phyloP scores from a whole-genome alignment of 2,113 vertebrate genomes.

The Pogona vitticeps region DNA sequence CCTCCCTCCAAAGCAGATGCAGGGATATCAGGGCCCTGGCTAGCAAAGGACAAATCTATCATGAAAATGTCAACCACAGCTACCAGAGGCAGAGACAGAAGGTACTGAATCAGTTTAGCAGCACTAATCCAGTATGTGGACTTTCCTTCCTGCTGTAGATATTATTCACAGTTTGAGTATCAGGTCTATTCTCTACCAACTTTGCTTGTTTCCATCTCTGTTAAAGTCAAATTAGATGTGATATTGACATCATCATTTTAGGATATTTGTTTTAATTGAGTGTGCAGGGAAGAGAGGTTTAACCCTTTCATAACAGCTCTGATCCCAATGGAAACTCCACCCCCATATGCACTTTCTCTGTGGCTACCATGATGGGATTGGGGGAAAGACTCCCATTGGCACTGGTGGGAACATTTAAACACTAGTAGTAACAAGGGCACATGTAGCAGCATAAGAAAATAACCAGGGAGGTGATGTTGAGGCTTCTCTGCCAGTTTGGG shows the following conservation, averaged over 20 bases:
- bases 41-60: conserved; percentile 42
- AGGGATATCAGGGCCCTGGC: conserved; percentile 20
- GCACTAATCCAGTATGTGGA: conserved; percentile 14
- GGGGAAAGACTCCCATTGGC: background rate
- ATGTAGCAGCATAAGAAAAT: background rate
- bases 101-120: conserved; percentile 49
- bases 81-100: conserved; percentile 51
- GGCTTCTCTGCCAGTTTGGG: background rate
- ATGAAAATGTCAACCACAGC: background rate
- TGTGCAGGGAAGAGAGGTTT: background rate
- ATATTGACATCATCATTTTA: background rate
- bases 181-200: conserved; percentile 52
- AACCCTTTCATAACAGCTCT: background rate
- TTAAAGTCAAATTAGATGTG: background rate
- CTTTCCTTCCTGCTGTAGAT: conserved; percentile 8
- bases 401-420: background rate
- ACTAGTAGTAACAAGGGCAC: background rate
- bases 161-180: conserved; percentile 56
- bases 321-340: background rate
- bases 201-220: background rate
- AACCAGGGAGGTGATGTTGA: background rate
- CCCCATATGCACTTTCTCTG: background rate
- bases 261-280: too few relatives aligned
- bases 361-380: background rate
- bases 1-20: conserved; percentile 44